A percentile compares a stretch with the other conserved stretches of the same genome.
These are phyloP conservation scores for Sthenelais limicola DNA, from an alignment of 2,888 invertebrate species.

Conservation along the genomic window DNA sequence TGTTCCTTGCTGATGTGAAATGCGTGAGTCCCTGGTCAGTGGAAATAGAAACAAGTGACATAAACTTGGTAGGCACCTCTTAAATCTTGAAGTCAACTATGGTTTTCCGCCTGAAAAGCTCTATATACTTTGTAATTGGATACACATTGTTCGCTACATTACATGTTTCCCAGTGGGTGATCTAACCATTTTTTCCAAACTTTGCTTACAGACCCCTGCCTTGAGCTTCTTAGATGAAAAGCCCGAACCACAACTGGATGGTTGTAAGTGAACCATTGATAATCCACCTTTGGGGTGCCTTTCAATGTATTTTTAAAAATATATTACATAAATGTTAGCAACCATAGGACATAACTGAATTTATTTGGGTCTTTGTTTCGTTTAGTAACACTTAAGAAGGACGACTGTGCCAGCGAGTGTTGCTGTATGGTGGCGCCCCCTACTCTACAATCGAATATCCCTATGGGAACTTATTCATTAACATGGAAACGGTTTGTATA, in stretches of 20 bases:
- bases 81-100: no score
- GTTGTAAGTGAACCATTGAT: constrained; percentile 57
- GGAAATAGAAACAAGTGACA: constrained; percentile 62
- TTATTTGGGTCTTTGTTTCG: not conserved
- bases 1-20: constrained; percentile 67
- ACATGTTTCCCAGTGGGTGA: no score
- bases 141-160: no score
- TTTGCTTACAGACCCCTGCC: constrained; percentile 59
- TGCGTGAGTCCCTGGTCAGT: constrained; percentile 71
- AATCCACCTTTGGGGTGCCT: not conserved
- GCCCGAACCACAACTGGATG: constrained; percentile 64
- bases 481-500: constrained; percentile 72
- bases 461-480: constrained; percentile 68
- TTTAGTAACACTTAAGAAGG: constrained; percentile 66
- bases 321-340: no score
- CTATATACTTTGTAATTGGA: no score
- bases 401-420: constrained; percentile 71
- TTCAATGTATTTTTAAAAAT: not conserved
- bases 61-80: constrained; percentile 61
- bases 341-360: no score
- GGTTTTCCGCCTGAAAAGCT: no score
- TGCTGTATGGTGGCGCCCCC: constrained; percentile 64
- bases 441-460: constrained; percentile 60
- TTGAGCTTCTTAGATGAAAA: constrained; percentile 64
- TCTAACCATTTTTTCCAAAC: no score